Evolutionary conservation across 2,113 vertebrate species (phyloP), one percentile per base, ranked within the genome.

Genomic region (Corydoras maculifer): DNA sequence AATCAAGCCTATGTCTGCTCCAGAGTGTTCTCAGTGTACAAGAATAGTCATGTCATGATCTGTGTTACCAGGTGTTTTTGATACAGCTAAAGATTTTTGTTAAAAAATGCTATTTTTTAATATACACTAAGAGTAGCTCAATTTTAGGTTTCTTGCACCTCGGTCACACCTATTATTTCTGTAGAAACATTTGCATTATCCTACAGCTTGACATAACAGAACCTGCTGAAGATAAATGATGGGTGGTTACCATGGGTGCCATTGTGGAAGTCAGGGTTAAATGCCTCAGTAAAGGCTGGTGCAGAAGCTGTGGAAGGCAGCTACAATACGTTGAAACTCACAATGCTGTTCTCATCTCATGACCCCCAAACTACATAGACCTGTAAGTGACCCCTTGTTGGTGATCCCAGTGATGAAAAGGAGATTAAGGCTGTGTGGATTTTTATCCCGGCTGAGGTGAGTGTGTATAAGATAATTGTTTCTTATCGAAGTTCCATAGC

Each of bases 401-500:
- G 32, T 69, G 35, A 69, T 49, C 67, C 58, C 11, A 9, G 32
- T 5, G 15, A 57, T n/a, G n/a, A 57, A 57, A 57, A 7, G 35
- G n/a, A 69, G 57, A 69, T n/a, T 1, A 54, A 58, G 14, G 55
- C 67, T 18, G 11, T 35, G 32, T 15, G 55, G 55, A 49, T 12
- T 29, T 15, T 59, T 55, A 14, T 1, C n/a, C 29, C 7, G 14
- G 15, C 13, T 57, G 54, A n/a, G 9, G 0, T n/a, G 13, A 14
- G 55, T 32, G 35, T 49, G 32, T 48, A 13, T 31, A 2, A 31
- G 31, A 32, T 7, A n/a, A 55, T 66, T 66, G 0, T 8, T 69
- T 32, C 49, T 55, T 69, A 50, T 8, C 18, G 29, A 15, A 58
- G 35, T 14, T 13, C 67, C 48, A 68, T 68, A 59, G 10, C 49